phyloP scores from a whole-genome alignment of 2,888 invertebrate species.

The Bellardia bayeri region DNA sequence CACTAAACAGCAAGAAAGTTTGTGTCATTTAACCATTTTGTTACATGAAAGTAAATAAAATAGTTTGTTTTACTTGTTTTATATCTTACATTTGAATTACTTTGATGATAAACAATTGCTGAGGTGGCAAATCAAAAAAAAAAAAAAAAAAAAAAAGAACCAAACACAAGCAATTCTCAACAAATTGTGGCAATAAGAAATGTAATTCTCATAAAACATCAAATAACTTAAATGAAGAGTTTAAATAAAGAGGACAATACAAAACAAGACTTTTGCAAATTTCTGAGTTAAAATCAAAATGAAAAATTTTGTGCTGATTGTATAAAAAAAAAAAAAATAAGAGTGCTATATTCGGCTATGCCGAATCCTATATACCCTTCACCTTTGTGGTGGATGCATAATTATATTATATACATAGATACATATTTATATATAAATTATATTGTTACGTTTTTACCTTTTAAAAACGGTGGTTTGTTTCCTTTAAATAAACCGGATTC shows the following conservation, averaged over 20 bases:
- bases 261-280: constrained; percentile 18
- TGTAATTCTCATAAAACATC: constrained; percentile 55
- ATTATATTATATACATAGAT: no score
- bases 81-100: constrained; percentile 50
- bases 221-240: constrained; percentile 51
- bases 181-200: constrained; percentile 54
- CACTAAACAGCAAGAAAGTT: constrained; percentile 9
- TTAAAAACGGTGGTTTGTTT: no score
- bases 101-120: constrained; percentile 75
- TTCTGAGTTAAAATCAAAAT: constrained; percentile 60
- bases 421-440: no score
- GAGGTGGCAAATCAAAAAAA: constrained; percentile 71
- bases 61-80: constrained; percentile 44
- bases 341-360: no score
- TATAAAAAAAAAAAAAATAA: constrained; percentile 32
- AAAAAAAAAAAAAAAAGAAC: constrained; percentile 15
- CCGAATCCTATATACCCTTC: no score
- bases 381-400: no score
- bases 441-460: no score
- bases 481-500: no score
- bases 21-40: background rate
- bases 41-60: constrained; percentile 29
- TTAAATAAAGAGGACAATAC: constrained; percentile 34
- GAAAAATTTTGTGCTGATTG: constrained; percentile 39
- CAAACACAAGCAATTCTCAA: constrained; percentile 31